These are phyloP conservation scores for Meleagris gallopavo DNA, from an alignment of 2,113 vertebrate species.

Conservation along the genomic window DNA sequence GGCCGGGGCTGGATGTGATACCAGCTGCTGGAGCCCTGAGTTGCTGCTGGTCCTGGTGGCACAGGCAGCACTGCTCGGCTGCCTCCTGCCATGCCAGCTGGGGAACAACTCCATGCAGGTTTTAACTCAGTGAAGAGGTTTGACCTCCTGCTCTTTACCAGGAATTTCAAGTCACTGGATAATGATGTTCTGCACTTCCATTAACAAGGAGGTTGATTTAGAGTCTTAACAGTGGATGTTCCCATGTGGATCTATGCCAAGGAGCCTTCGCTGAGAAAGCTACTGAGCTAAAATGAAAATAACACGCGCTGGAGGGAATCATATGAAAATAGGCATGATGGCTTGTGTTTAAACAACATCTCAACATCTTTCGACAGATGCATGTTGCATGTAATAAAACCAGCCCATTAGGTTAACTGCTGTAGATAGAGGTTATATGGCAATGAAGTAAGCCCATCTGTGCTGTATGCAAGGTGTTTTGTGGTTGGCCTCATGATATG, in stretches of 20 bases:
- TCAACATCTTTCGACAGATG: neutral
- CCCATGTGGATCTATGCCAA: neutral
- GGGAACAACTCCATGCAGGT: constrained; percentile 22
- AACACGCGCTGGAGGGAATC: neutral
- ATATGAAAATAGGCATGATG: neutral
- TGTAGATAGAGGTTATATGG: neutral
- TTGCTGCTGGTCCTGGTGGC: neutral
- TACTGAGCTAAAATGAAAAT: neutral
- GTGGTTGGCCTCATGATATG: neutral
- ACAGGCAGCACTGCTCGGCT: neutral
- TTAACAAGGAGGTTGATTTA: constrained; percentile 53
- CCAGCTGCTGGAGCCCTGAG: neutral
- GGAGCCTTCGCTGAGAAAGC: neutral
- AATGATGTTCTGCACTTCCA: constrained; percentile 14
- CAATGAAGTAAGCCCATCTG: neutral
- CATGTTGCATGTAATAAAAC: neutral
- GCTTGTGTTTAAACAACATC: constrained; percentile 4
- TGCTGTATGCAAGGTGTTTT: neutral
- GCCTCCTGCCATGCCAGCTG: neutral
- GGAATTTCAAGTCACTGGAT: constrained; percentile 26
- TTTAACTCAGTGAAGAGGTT: neutral
- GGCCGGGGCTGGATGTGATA: neutral
- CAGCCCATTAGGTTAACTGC: constrained; percentile 8
- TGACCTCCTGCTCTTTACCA: constrained; percentile 50
- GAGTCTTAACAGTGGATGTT: constrained; percentile 10